Base-by-base conservation (phyloP, 2,888 invertebrate genomes). In the Lumbricus terrestris region DNA sequence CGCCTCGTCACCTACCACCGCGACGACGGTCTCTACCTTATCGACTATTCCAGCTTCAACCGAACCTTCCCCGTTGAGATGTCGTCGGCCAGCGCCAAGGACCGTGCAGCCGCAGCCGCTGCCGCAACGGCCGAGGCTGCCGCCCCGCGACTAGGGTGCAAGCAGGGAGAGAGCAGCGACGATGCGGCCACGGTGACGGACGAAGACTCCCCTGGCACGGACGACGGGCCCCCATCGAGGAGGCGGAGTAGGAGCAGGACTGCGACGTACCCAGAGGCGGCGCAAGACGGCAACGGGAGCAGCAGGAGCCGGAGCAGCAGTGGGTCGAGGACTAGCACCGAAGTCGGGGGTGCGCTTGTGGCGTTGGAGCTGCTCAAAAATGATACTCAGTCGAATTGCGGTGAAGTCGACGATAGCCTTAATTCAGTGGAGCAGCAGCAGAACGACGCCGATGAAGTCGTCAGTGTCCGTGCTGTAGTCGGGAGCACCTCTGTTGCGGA, bases 11-110 rank as follows among this genome's bases (percentile, higher is more conserved):
- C 94, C 88, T 95, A 94, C 93, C 94, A 94, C 92, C 94, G 94
- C 91, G 94, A 94, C 90, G 94, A 94, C 91, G 95, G 95, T 42
- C 94, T 94, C 90, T 95, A 94, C 92, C 94, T 94, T 92, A 94
- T 95, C 35, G 95, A 95, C 92, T 95, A 94, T 92, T 94, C 95
- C n/a, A 93, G 94, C 89, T 95, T 95, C 92, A 94, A 95, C 92
- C 93, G 94, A 91, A 94, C 94, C 90, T 93, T 94, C 91, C 94
- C 94, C 91, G 93, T 94, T 38, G 94, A 91, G 33, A 91, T 91
- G 33, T 94, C 94, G 40, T 93, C 92, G 90, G 94, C 93, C 92
- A 94, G 94, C 93, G 94, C 94, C 88, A 94, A 94, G 91, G 82
- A 90, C n/a, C 85, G 88, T 8, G 85, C 85, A 18, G 83, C 85